phyloP scores from a whole-genome alignment of 2,888 invertebrate genomes.

The Theretra japonica region DNA sequence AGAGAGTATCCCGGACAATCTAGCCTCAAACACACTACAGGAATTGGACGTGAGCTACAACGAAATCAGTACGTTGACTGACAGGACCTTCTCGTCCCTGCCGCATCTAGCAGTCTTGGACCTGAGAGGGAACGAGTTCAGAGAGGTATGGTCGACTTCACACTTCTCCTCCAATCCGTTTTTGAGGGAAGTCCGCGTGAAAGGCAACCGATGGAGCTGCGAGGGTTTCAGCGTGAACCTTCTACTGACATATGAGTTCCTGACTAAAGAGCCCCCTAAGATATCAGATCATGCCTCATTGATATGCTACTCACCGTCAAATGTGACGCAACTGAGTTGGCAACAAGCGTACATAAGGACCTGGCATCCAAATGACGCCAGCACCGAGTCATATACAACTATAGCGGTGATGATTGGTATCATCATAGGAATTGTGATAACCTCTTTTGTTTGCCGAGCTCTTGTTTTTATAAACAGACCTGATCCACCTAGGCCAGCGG shows the following conservation, averaged over 20 bases:
- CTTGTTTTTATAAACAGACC: slow-evolving; percentile 73
- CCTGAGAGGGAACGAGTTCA: slow-evolving; percentile 89
- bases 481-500: slow-evolving; percentile 60
- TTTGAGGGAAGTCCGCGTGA: slow-evolving; percentile 85
- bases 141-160: slow-evolving; percentile 85
- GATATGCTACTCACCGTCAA: slow-evolving; percentile 88
- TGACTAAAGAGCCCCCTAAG: slow-evolving; percentile 84
- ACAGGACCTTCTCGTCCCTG: slow-evolving; percentile 86
- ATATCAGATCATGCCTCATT: slow-evolving; percentile 73
- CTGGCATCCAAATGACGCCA: slow-evolving; percentile 82
- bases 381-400: slow-evolving; percentile 80
- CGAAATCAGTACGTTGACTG: slow-evolving; percentile 85
- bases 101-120: slow-evolving; percentile 87
- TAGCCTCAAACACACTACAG: slow-evolving; percentile 85
- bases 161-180: slow-evolving; percentile 86
- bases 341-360: slow-evolving; percentile 86
- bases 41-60: slow-evolving; percentile 85
- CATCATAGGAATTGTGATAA: slow-evolving; percentile 81
- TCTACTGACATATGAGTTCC: slow-evolving; percentile 84
- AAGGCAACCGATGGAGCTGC: slow-evolving; percentile 91
- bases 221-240: slow-evolving; percentile 86
- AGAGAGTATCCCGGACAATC: slow-evolving; percentile 83
- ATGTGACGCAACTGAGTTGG: slow-evolving; percentile 88
- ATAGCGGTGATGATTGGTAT: slow-evolving; percentile 82
- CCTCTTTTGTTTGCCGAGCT: slow-evolving; percentile 84